These are phyloP conservation scores for Musca domestica DNA, from an alignment of 1,140 invertebrate species.

Conservation along the genomic window DNA sequence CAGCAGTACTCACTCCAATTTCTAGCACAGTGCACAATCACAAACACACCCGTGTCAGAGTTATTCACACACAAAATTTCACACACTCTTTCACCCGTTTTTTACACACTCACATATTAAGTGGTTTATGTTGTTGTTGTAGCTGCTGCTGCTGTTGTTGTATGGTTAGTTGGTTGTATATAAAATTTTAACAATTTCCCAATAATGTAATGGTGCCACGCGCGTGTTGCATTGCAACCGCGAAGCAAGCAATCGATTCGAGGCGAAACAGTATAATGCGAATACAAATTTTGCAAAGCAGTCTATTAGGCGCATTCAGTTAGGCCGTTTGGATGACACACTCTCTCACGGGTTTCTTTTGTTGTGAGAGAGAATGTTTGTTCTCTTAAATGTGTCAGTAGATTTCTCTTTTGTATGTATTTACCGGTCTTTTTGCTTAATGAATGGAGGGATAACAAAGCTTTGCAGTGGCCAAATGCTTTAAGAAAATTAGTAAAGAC, in stretches of 20 bases:
- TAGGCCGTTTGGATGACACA: neutral
- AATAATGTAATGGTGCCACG: constrained; percentile 10
- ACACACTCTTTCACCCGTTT: neutral
- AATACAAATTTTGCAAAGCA: constrained; percentile 9
- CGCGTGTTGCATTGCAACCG: constrained; percentile 18
- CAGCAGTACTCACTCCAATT: too few species aligned
- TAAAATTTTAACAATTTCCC: constrained; percentile 14
- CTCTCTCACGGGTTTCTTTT: neutral
- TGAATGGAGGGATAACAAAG: too few species aligned
- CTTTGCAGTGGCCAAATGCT: too few species aligned
- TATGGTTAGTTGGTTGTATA: neutral
- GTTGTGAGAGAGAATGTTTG: neutral
- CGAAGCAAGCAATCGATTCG: constrained; percentile 24
- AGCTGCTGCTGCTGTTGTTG: neutral
- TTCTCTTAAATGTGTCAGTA: neutral
- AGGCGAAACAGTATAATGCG: constrained; percentile 23
- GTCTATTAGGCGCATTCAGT: constrained; percentile 17
- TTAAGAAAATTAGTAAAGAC: too few species aligned
- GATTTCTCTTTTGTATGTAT: too few species aligned
- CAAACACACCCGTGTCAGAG: too few species aligned
- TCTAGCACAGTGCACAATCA: too few species aligned
- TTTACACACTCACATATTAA: neutral
- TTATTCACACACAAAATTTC: neutral
- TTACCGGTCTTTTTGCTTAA: too few species aligned
- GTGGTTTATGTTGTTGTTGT: constrained; percentile 2